phyloP scores from a whole-genome alignment of 2,888 invertebrate species.

The Melieria picta region DNA sequence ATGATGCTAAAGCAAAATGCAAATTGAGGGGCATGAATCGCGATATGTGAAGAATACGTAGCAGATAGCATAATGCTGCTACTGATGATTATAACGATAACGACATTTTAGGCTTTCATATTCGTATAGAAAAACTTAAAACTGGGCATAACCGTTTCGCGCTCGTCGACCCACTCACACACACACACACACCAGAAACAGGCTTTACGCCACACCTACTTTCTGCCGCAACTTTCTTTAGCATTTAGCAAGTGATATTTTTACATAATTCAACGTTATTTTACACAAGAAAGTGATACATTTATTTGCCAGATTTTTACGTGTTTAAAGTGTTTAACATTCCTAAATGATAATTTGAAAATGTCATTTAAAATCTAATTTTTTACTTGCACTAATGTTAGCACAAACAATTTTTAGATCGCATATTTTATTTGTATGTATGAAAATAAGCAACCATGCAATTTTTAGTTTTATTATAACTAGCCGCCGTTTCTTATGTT shows the following conservation, averaged over 20 bases:
- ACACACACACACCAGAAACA: no score
- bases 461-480: background rate
- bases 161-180: no score
- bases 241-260: slow-evolving; percentile 14
- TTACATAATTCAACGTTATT: slow-evolving; percentile 3
- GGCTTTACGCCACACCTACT: no score
- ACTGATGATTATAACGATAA: no score
- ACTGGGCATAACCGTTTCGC: no score
- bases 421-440: background rate
- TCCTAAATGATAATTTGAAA: slow-evolving; percentile 9
- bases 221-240: background rate
- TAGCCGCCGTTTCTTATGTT: slow-evolving; percentile 33
- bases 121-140: no score
- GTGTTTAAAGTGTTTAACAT: background rate
- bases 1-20: background rate
- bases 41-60: background rate
- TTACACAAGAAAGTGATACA: background rate
- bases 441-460: background rate
- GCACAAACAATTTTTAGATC: background rate
- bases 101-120: no score
- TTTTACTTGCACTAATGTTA: background rate
- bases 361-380: slow-evolving; percentile 6
- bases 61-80: no score
- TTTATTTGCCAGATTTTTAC: slow-evolving; percentile 1
- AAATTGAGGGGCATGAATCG: background rate